These are phyloP conservation scores for Caenorhabditis wallacei DNA, from an alignment of 2,888 invertebrate species.

Conservation along the genomic window DNA sequence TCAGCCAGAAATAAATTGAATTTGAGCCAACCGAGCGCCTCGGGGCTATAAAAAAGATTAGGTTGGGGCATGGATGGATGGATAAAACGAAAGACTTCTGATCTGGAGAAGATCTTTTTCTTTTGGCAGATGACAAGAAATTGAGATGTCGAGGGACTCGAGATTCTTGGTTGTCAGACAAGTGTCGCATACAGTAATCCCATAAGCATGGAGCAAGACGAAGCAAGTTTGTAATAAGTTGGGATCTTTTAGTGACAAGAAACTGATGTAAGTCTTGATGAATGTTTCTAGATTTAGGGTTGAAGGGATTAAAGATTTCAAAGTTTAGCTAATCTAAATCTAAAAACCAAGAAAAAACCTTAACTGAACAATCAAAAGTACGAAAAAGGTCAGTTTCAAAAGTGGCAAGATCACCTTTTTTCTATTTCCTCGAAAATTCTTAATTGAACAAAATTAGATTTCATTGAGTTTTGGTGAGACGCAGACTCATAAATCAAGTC, in stretches of 20 bases:
- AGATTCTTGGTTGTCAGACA: background rate
- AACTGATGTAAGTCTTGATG: no score
- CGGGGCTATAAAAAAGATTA: conserved; percentile 64
- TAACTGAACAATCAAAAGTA: conserved; percentile 42
- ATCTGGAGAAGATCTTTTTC: conserved; percentile 18
- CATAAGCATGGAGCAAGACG: background rate
- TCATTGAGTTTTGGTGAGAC: conserved; percentile 17
- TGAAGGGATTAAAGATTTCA: no score
- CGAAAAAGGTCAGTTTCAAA: conserved; percentile 31
- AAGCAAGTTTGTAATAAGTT: no score
- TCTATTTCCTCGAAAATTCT: conserved; percentile 24
- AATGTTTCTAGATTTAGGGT: no score
- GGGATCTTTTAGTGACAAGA: no score
- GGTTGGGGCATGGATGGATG: conserved; percentile 49
- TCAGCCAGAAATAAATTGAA: conserved; percentile 46
- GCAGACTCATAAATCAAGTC: conserved; percentile 53
- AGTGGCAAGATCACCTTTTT: conserved; percentile 3
- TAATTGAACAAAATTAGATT: conserved; percentile 57
- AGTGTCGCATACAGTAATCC: background rate
- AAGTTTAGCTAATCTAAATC: background rate
- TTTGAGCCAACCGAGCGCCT: conserved; percentile 63
- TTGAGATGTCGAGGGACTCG: conserved; percentile 1
- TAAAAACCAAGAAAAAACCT: background rate
- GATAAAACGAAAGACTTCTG: conserved; percentile 38
- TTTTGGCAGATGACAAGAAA: conserved; percentile 8